Evolutionary conservation across 2,797 vertebrate genomes (phyloP).

Genomic region (Myotis planiceps): DNA sequence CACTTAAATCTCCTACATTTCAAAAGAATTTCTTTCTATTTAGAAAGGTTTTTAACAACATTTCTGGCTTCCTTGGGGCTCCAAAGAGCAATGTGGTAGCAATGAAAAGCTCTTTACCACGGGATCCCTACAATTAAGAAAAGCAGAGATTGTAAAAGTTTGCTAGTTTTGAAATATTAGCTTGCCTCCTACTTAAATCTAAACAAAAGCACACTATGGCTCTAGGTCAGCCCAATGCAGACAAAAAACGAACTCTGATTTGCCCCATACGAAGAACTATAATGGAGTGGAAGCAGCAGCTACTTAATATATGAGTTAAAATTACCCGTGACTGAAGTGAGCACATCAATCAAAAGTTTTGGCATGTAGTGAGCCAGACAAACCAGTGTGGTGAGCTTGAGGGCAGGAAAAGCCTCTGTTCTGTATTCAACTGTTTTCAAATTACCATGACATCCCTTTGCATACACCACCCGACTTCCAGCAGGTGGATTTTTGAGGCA

Average conservation of each 20-base stretch:
- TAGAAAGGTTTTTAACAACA: slow-evolving; percentile 75
- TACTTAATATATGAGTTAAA: slow-evolving; percentile 95
- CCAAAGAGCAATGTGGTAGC: slow-evolving; percentile 62
- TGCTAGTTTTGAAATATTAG: slow-evolving; percentile 89
- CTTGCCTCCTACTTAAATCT: slow-evolving; percentile 83
- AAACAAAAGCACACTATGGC: slow-evolving; percentile 85
- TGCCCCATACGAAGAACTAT: slow-evolving; percentile 91
- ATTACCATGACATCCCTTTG: slow-evolving; percentile 90
- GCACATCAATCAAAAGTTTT: slow-evolving; percentile 95
- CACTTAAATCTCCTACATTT: slow-evolving; percentile 66
- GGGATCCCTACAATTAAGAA: slow-evolving; percentile 90
- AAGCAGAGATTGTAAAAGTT: slow-evolving; percentile 86
- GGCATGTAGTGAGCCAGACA: slow-evolving; percentile 90
- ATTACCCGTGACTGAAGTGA: slow-evolving; percentile 94
- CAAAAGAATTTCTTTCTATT: slow-evolving; percentile 54
- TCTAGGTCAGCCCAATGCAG: slow-evolving; percentile 84
- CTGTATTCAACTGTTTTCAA: slow-evolving; percentile 89
- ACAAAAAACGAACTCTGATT: slow-evolving; percentile 86
- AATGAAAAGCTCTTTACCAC: slow-evolving; percentile 86
- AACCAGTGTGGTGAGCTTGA: slow-evolving; percentile 85
- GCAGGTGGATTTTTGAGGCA: slow-evolving; percentile 91
- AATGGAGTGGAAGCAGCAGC: slow-evolving; percentile 90
- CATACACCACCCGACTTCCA: slow-evolving; percentile 92
- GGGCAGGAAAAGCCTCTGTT: slow-evolving; percentile 86
- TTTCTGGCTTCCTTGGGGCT: slow-evolving; percentile 69